A percentile compares a stretch with the other conserved stretches of the same genome.
Conservation (phyloP, 2,888 invertebrate species). For the Drosophila imparisetae region DNA sequence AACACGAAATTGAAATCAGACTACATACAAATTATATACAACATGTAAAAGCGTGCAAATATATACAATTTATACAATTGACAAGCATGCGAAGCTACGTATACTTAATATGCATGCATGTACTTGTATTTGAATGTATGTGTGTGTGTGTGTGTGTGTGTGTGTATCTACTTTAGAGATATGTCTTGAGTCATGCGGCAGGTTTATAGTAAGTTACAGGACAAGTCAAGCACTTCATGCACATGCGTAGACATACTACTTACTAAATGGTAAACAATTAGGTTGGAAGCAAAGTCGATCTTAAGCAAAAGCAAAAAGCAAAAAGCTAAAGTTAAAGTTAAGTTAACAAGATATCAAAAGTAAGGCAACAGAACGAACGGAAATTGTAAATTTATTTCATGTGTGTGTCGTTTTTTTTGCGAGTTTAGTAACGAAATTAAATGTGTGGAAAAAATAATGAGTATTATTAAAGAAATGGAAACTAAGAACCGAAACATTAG, state of each 20-base stretch:
- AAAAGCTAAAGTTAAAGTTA: constrained; percentile 51
- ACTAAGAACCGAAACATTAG: constrained; percentile 23
- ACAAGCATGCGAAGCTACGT: constrained; percentile 10
- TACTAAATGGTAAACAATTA: constrained; percentile 3
- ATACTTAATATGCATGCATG: background rate
- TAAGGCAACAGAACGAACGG: constrained; percentile 31
- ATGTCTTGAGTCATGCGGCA: background rate
- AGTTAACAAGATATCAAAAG: constrained; percentile 19
- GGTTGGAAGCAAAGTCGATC: constrained; percentile 32
- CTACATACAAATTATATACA: constrained; percentile 30
- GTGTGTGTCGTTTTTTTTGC: constrained; percentile 29
- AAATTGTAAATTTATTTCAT: constrained; percentile 35
- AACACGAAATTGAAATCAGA: constrained; percentile 13
- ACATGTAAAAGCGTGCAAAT: background rate
- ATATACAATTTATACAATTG: background rate
- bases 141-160: background rate
- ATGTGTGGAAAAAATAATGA: constrained; percentile 21
- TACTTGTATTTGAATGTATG: background rate
- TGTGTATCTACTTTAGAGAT: background rate
- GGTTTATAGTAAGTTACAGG: background rate
- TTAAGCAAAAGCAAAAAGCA: constrained; percentile 61
- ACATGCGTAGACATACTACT: constrained; percentile 26
- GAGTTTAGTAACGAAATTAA: constrained; percentile 26
- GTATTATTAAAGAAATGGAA: constrained; percentile 21
- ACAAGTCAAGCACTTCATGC: constrained; percentile 11